phyloP scores from a whole-genome alignment of 2,888 invertebrate species.

The Sclerodermus sp. region DNA sequence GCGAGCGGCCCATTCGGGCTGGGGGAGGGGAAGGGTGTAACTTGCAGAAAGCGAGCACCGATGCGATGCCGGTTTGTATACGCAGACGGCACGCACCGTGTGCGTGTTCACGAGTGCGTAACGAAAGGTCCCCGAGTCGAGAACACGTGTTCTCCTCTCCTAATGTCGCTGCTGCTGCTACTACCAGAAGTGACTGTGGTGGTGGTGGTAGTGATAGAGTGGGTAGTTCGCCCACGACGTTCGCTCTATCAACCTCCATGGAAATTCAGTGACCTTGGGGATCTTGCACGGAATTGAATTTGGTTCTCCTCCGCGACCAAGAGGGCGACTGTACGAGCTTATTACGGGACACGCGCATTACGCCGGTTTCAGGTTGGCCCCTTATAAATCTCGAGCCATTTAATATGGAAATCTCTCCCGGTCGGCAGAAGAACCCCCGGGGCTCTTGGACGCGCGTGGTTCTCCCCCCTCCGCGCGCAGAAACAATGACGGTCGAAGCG shows the following conservation, averaged over 20 bases:
- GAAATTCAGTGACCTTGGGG: no score
- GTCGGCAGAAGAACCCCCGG: background rate
- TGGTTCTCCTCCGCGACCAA: no score
- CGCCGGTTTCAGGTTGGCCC: background rate
- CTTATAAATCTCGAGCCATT: slow-evolving; percentile 17
- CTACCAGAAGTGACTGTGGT: no score
- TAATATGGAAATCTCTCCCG: slow-evolving; percentile 19
- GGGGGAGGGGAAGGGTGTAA: no score
- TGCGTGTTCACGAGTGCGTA: slow-evolving; percentile 43
- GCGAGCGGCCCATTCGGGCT: no score
- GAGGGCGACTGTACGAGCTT: no score
- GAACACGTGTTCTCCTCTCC: slow-evolving; percentile 40
- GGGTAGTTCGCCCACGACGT: no score
- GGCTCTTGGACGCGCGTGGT: background rate
- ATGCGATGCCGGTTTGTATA: slow-evolving; percentile 30
- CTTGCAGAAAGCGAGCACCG: background rate
- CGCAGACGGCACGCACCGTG: slow-evolving; percentile 44
- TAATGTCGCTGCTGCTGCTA: slow-evolving; percentile 16
- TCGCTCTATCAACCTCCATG: no score
- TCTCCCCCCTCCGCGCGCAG: background rate
- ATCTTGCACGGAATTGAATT: no score
- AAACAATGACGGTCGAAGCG: background rate
- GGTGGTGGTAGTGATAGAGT: no score
- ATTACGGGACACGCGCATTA: background rate
- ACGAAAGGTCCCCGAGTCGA: slow-evolving; percentile 33